These are phyloP conservation scores for Bombus balteatus DNA, from an alignment of 1,140 invertebrate species.

Conservation along the genomic window DNA sequence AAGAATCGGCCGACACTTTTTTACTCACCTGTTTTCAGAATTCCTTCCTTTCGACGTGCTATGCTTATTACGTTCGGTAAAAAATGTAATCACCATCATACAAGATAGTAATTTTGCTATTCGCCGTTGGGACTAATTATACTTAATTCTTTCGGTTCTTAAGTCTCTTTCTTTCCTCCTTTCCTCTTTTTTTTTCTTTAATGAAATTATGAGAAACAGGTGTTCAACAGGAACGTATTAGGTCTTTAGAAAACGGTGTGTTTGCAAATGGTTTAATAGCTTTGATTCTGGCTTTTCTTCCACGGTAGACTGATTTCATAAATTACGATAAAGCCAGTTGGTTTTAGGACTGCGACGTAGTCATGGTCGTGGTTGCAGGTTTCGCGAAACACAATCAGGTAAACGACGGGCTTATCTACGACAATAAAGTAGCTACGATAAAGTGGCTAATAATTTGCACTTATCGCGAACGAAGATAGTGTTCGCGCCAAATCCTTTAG, in stretches of 20 bases:
- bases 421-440: conserved; percentile 42
- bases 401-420: conserved; percentile 42
- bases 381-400: conserved; percentile 38
- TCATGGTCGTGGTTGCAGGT: neutral
- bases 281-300: neutral
- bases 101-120: neutral
- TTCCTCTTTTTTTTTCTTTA: neutral
- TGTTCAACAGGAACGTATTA: neutral
- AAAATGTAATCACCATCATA: neutral
- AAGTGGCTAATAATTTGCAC: conserved; percentile 38
- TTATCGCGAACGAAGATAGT: conserved; percentile 35
- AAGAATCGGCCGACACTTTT: neutral
- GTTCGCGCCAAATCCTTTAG: conserved; percentile 17
- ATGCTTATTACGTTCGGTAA: neutral
- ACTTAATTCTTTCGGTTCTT: neutral
- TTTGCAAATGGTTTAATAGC: neutral
- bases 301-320: conserved; percentile 9
- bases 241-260: neutral
- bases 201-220: neutral
- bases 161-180: too few relatives aligned
- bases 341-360: neutral
- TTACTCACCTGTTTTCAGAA: neutral
- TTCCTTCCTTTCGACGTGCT: neutral
- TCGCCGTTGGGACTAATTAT: neutral
- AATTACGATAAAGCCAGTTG: conserved; percentile 25